Conservation (phyloP, 2,888 invertebrate species). For the Crepidodera aurea region DNA sequence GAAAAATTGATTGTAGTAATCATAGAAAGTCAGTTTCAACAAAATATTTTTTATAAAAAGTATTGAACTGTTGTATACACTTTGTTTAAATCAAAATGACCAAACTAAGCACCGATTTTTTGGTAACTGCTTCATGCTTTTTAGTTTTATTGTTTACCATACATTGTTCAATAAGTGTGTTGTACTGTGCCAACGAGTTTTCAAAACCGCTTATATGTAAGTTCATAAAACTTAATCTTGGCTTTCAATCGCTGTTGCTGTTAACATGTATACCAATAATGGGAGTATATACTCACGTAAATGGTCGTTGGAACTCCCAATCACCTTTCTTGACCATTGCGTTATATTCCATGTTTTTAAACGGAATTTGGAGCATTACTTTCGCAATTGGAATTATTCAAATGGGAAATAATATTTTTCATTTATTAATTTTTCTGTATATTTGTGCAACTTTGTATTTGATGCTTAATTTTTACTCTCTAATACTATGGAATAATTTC, state of each 20-base stretch:
- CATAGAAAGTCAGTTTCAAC: no score
- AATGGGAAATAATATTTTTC: neutral
- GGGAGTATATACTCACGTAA: neutral
- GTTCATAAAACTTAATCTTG: slow-evolving; percentile 17
- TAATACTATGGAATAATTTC: neutral
- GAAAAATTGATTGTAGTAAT: no score
- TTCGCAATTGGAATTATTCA: neutral
- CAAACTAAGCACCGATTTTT: neutral
- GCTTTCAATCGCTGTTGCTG: slow-evolving; percentile 27
- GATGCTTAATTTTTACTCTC: neutral
- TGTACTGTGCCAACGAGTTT: slow-evolving; percentile 10
- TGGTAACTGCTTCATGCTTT: neutral
- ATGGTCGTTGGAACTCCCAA: slow-evolving; percentile 3
- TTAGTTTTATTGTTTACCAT: slow-evolving; percentile 1
- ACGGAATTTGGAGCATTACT: neutral
- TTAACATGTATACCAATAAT: slow-evolving; percentile 24
- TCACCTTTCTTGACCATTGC: slow-evolving; percentile 15
- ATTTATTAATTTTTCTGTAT: neutral
- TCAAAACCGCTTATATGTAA: slow-evolving; percentile 1
- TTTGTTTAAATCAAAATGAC: neutral
- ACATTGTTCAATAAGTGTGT: slow-evolving; percentile 13
- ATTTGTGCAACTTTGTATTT: neutral
- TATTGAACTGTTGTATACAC: no score
- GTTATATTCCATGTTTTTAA: slow-evolving; percentile 5
- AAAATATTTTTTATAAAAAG: no score